A percentile compares a stretch with the other conserved stretches of the same genome.
phyloP scores from a whole-genome alignment of 1,140 invertebrate genomes.

The Halesus radiatus region DNA sequence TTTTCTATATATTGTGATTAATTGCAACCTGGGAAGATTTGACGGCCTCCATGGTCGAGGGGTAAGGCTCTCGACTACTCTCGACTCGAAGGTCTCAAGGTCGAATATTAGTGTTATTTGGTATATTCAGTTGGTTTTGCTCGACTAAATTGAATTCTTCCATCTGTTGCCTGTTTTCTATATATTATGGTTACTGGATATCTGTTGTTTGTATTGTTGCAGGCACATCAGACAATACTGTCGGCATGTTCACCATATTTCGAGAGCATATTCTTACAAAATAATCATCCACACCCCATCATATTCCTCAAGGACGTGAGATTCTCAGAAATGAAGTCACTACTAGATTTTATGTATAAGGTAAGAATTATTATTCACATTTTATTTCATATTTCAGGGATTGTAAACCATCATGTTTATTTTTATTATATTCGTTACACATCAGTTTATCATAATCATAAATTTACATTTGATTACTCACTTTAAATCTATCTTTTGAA shows the following conservation, averaged over 20 bases:
- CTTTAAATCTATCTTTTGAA: too few species aligned
- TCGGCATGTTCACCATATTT: slow-evolving; percentile 96
- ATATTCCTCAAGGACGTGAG: slow-evolving; percentile 93
- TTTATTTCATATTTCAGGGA: not conserved
- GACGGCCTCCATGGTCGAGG: too few species aligned
- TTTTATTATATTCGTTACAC: too few species aligned
- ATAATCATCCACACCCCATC: slow-evolving; percentile 91
- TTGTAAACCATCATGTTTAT: not conserved
- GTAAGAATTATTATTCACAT: slow-evolving; percentile 57
- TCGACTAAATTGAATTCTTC: too few species aligned
- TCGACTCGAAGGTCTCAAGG: too few species aligned
- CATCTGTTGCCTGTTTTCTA: not conserved
- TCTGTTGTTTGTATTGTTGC: slow-evolving; percentile 60
- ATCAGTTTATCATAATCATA: too few species aligned
- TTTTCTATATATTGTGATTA: not conserved
- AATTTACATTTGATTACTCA: too few species aligned
- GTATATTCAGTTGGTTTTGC: too few species aligned
- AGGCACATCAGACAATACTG: slow-evolving; percentile 92
- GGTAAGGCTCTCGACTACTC: too few species aligned
- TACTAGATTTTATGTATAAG: slow-evolving; percentile 93
- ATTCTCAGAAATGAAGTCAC: slow-evolving; percentile 87
- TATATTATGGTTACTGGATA: not conserved
- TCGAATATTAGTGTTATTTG: too few species aligned
- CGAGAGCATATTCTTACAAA: slow-evolving; percentile 92
- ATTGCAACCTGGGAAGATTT: too few species aligned